phyloP scores from a whole-genome alignment of 2,797 vertebrate species.

The Bradypodion ventrale region DNA sequence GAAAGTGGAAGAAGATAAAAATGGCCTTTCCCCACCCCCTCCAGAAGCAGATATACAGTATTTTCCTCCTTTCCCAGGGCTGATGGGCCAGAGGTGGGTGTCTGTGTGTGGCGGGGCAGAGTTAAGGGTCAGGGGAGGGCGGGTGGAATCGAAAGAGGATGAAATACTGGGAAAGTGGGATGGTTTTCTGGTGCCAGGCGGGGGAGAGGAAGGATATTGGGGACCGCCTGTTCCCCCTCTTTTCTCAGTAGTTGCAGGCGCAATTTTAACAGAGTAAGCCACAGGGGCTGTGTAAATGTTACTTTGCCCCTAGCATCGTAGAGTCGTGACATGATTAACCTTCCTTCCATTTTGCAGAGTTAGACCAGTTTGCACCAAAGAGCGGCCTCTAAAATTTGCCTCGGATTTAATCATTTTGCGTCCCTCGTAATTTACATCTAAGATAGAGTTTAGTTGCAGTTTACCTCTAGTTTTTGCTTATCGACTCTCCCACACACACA shows the following conservation, averaged over 20 bases:
- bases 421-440: background rate
- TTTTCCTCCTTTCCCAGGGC: background rate
- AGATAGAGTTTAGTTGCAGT: rapidly evolving
- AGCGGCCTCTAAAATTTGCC: background rate
- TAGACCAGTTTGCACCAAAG: background rate
- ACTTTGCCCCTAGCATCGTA: background rate
- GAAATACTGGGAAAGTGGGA: background rate
- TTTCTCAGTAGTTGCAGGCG: background rate
- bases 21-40: too few relatives aligned
- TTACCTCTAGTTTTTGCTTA: rapidly evolving
- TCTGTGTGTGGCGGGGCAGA: background rate
- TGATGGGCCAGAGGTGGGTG: background rate
- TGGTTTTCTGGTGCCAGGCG: too few relatives aligned
- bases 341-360: background rate
- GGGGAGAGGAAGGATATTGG: too few relatives aligned
- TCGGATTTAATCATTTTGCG: background rate
- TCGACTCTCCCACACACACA: background rate
- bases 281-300: background rate
- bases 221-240: background rate
- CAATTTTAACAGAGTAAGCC: background rate
- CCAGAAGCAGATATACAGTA: background rate
- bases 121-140: background rate
- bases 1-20: background rate
- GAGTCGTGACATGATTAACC: too few relatives aligned
- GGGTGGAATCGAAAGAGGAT: background rate